Percentiles rank a stretch among this genome's conserved stretches.
Conservation (phyloP, 2,797 vertebrate genomes). For the Chlorospingus semifuscus region DNA sequence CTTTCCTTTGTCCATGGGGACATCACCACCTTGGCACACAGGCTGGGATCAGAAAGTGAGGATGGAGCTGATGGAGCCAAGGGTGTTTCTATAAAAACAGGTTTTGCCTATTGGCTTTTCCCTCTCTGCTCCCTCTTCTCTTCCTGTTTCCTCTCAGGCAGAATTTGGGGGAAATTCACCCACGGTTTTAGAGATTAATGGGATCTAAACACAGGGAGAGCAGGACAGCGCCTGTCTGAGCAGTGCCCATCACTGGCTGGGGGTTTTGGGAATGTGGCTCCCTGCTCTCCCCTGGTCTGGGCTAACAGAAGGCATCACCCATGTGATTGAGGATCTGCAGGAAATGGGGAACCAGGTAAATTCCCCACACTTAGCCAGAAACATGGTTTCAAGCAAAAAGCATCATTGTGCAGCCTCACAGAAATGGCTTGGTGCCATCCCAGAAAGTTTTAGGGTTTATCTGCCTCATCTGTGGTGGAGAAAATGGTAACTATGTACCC, state of each 20-base stretch:
- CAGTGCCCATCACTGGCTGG: background rate
- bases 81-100: background rate
- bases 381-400: background rate
- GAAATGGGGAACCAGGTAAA: background rate
- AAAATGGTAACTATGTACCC: background rate
- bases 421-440: background rate
- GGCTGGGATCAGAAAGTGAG: background rate
- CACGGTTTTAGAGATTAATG: background rate
- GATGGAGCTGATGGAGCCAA: background rate
- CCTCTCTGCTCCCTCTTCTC: background rate
- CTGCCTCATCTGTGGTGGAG: rapidly evolving
- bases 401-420: background rate
- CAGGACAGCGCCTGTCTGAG: background rate
- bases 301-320: background rate
- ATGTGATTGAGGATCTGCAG: background rate
- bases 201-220: background rate
- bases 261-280: background rate
- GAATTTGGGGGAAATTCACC: background rate
- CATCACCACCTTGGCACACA: background rate
- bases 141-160: background rate
- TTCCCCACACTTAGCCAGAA: background rate
- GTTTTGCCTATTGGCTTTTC: background rate
- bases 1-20: background rate
- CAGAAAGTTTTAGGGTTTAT: background rate
- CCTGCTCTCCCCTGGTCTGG: background rate